phyloP scores from a whole-genome alignment of 2,888 invertebrate genomes.

The Aporophyla nigra region DNA sequence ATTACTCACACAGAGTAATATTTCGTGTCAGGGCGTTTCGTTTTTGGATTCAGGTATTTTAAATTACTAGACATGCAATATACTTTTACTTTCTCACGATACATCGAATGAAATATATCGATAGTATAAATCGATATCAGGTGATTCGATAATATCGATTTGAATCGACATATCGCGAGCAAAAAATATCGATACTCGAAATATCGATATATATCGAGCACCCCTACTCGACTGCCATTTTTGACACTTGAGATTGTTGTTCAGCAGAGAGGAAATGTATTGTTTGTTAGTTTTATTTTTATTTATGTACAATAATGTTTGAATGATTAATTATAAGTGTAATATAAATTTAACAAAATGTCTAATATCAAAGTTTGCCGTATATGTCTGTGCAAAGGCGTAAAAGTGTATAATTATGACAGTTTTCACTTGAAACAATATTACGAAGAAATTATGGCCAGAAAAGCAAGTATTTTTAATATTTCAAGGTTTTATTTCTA shows the following conservation, averaged over 20 bases:
- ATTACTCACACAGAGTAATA: too few relatives aligned
- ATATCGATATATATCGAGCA: too few relatives aligned
- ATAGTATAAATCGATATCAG: too few relatives aligned
- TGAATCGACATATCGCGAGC: too few relatives aligned
- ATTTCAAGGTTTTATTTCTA: neutral
- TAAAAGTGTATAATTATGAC: conserved; percentile 77
- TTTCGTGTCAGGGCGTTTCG: too few relatives aligned
- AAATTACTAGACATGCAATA: too few relatives aligned
- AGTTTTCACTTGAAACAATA: conserved; percentile 77
- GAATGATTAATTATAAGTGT: neutral
- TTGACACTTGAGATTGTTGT: neutral
- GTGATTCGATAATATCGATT: too few relatives aligned
- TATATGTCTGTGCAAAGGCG: conserved; percentile 79
- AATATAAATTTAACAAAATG: conserved; percentile 63
- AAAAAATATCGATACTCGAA: too few relatives aligned
- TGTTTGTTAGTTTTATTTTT: neutral
- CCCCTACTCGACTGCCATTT: neutral
- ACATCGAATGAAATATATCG: too few relatives aligned
- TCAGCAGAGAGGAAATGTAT: neutral
- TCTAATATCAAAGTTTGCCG: conserved; percentile 79
- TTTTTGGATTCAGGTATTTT: too few relatives aligned
- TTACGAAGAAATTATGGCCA: conserved; percentile 82
- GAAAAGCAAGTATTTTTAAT: conserved; percentile 73
- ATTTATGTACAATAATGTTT: neutral
- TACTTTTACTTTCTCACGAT: too few relatives aligned